These are phyloP conservation scores for Hedya salicella DNA, from an alignment of 2,888 invertebrate species.

Conservation along the genomic window DNA sequence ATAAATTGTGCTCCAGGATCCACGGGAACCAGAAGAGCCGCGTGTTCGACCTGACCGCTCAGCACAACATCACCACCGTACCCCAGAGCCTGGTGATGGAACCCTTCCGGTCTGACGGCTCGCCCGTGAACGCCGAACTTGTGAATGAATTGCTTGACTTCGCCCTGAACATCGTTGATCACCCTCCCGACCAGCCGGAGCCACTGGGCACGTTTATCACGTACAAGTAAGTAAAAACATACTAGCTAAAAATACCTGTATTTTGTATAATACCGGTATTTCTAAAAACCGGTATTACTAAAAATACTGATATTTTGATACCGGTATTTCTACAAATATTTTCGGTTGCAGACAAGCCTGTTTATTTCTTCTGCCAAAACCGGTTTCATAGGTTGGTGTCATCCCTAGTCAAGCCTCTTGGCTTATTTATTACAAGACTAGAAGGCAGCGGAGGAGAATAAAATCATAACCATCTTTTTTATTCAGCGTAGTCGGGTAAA, in stretches of 20 bases:
- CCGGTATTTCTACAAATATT: too few species aligned
- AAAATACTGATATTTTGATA: too few species aligned
- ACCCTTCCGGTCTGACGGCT: constrained; percentile 58
- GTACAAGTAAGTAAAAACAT: constrained; percentile 53
- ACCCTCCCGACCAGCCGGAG: constrained; percentile 53
- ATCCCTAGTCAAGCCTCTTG: too few species aligned
- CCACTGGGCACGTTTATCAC: constrained; percentile 61
- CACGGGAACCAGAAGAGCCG: constrained; percentile 62
- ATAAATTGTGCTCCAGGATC: constrained; percentile 67
- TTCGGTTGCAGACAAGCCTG: too few species aligned
- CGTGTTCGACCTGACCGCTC: constrained; percentile 58
- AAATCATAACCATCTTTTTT: too few species aligned
- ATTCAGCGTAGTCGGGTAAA: too few species aligned
- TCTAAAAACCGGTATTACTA: too few species aligned
- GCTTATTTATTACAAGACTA: too few species aligned
- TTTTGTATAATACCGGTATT: neutral
- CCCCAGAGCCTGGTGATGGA: constrained; percentile 54
- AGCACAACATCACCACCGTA: constrained; percentile 57
- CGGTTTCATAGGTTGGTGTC: too few species aligned
- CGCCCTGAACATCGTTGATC: constrained; percentile 49
- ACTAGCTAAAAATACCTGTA: neutral
- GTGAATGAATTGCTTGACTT: constrained; percentile 56
- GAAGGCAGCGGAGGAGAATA: too few species aligned
- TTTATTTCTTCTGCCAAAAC: too few species aligned
- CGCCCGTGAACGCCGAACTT: constrained; percentile 41